Base-by-base conservation (phyloP, 1,140 invertebrate species). In the Oreohelix idahoensis region DNA sequence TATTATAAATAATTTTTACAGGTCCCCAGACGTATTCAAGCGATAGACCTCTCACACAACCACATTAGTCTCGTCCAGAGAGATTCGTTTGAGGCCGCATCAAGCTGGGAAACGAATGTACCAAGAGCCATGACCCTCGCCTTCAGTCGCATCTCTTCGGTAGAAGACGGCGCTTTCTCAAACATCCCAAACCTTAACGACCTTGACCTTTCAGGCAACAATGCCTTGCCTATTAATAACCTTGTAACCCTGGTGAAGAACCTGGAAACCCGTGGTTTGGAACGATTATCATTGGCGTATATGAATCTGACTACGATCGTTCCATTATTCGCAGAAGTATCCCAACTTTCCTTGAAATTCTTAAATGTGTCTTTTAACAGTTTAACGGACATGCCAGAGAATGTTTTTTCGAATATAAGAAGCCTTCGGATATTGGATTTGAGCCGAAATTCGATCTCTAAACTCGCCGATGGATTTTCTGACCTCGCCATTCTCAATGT, bases 1-100 rank as follows among this genome's bases (percentile, higher is more conserved):
- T 39, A 17, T n/a, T 71, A n/a, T 79, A 0, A 11, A n/a, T 39
- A 26, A 4, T 71, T 32, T 49, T 88, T 89, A 79, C 89, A 89
- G 83, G 85, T 85, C 0, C 86, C 85, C 53, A 84, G 70, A 69
- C 81, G 83, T 1, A 76, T 91, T 53, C 29, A 84, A 32, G n/a
- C 78, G 0, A 49, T 91, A 13, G 90, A 91, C 79, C 78, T 89
- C 0, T 88, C 88, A 36, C 75, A 87, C 70, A 91, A 91, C 81
- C 83, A 83, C 63, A 86, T 90, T 75, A 26, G 45, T 11, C 51
- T 81, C 26, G 71, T 90, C 53, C 51, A 81, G 0, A n/a, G 66
- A 0, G 82, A 88, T n/a, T 77, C 88, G 23, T 90, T 91, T 78
- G 85, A 87, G 58, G 83, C 82, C 35, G 79, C 87, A 0, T 66